Base-by-base conservation (phyloP, 2,888 invertebrate species). In the Athalia rosae region DNA sequence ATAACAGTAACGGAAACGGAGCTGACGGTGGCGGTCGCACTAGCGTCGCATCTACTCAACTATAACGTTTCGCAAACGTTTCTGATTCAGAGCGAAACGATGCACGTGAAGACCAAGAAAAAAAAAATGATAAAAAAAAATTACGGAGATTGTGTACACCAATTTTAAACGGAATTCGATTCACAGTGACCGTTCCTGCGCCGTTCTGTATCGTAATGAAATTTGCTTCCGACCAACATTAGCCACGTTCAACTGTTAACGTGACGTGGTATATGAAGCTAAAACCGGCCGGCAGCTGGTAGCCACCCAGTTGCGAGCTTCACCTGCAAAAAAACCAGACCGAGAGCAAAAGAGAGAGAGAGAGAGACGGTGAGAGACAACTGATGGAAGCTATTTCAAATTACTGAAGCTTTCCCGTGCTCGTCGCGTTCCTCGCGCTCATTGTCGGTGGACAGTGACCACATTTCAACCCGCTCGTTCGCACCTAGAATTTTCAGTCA, bases 1-100 rank as follows among this genome's bases (percentile, higher is more conserved):
- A 73, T 77, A 73, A 77, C 56, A 58, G 50, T 69, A 48, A 77
- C 13, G 48, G 77, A 47, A 15, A 59, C 13, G 67, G 66, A 77
- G 45, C 66, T 43, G 61, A 28, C 28, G 28, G 28, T 28, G 28
- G 28, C 28, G 2, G 28, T 28, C 2, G 28, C 28, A 28, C 28
- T 28, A 28, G 50, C 58, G 53, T 28, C 28, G 50, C 50, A 48
- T 59, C 77, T 15, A 53, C 56, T 43, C 64, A 58, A 61, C 71
- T 64, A 47, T 45, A 41, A 43, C 28, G 77, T 58, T 48, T 61
- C 47, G 62, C 69, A 56, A 47, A 48, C 15, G 4, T 13, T 45
- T 28, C 56, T 11, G 50, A 11, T 53, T 8, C 53, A n/a, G n/a
- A 63, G 47, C 47, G 45, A 63, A 63, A 63, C 63, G 62, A n/a